Conservation (phyloP, 2,888 invertebrate genomes). For the Eulithis testata region DNA sequence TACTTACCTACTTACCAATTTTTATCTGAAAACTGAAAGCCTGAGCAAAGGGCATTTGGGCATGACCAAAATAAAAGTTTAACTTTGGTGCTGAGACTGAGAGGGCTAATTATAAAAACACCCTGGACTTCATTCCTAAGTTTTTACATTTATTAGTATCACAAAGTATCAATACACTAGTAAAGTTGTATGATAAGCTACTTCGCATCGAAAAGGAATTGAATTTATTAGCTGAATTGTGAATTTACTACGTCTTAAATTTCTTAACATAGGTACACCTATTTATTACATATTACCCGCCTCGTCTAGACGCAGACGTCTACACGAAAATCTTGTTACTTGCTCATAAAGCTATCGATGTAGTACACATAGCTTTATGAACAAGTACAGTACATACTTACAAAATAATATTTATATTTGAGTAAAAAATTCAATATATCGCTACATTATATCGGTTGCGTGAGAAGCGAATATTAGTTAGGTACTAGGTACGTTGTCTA, state of each 20-base stretch:
- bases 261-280: not conserved
- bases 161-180: not conserved
- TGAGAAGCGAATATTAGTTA: slow-evolving; percentile 55
- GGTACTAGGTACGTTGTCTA: slow-evolving; percentile 50
- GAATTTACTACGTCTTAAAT: slow-evolving; percentile 24
- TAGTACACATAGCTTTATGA: too few relatives aligned
- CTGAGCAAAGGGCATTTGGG: not conserved
- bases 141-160: not conserved
- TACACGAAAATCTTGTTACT: slow-evolving; percentile 20
- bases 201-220: slow-evolving; percentile 30
- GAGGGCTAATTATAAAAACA: too few relatives aligned
- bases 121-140: too few relatives aligned
- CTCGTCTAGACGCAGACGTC: slow-evolving; percentile 33
- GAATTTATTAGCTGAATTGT: slow-evolving; percentile 23
- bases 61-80: not conserved
- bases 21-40: slow-evolving; percentile 4
- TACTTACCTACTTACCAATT: not conserved
- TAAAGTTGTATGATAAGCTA: slow-evolving; percentile 19
- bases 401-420: slow-evolving; percentile 4
- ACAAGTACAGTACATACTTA: not conserved
- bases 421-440: slow-evolving; percentile 25
- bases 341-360: slow-evolving; percentile 14
- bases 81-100: too few relatives aligned
- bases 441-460: slow-evolving; percentile 53
- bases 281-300: slow-evolving; percentile 20